Conservation (phyloP, 2,113 vertebrate genomes). For the Cisticola juncidis region DNA sequence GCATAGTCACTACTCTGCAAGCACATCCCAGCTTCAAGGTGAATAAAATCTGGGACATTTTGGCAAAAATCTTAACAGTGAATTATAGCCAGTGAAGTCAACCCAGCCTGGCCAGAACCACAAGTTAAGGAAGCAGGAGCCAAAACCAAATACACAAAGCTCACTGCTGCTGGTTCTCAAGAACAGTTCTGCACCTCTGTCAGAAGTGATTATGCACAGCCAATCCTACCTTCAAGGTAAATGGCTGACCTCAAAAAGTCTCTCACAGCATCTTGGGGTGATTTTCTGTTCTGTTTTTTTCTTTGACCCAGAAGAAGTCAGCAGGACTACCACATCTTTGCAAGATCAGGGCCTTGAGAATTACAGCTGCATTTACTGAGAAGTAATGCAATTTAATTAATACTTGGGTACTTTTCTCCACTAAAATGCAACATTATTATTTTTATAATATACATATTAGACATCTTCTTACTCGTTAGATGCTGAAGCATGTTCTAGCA, state of each 20-base stretch:
- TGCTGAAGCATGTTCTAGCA: slow-evolving; percentile 11
- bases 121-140: not conserved
- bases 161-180: not conserved
- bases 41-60: not conserved
- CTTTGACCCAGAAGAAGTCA: not conserved
- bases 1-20: not conserved
- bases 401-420: not conserved
- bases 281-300: not conserved
- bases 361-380: not conserved
- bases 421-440: slow-evolving; percentile 6
- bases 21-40: not conserved
- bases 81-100: not conserved
- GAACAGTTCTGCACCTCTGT: not conserved
- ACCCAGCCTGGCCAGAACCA: not conserved
- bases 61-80: not conserved
- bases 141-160: not conserved
- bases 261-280: not conserved
- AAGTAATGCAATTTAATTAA: slow-evolving; percentile 30
- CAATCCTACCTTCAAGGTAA: not conserved
- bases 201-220: not conserved
- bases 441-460: slow-evolving; percentile 8
- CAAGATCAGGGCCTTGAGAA: not conserved
- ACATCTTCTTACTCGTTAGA: slow-evolving; percentile 42
- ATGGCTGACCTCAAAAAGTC: not conserved
- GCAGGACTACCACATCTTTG: not conserved